Evolutionary conservation across 2,888 invertebrate species (phyloP).

Genomic region (Acleris emargana): DNA sequence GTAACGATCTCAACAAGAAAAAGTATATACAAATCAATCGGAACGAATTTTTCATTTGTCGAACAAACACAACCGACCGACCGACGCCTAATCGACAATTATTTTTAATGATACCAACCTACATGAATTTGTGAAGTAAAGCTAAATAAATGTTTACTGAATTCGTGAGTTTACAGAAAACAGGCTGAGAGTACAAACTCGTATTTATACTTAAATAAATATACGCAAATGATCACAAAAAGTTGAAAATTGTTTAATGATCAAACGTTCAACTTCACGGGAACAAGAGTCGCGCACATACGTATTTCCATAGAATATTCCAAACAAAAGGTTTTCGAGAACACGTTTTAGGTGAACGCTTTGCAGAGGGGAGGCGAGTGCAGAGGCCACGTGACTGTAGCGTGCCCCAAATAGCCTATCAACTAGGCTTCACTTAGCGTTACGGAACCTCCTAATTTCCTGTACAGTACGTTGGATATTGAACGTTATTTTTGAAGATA

Average conservation of each 20-base stretch:
- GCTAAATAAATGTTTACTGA: no score
- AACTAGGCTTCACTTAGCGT: constrained; percentile 3
- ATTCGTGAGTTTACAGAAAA: not conserved
- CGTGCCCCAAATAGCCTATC: constrained; percentile 21
- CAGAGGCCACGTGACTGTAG: constrained; percentile 21
- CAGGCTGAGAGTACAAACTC: not conserved
- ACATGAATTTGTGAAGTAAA: no score
- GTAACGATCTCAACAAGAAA: no score
- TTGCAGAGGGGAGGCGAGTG: not conserved
- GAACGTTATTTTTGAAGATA: not conserved
- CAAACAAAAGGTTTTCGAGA: constrained; percentile 19
- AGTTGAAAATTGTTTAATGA: constrained; percentile 17
- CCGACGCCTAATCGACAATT: no score
- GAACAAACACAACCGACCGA: no score
- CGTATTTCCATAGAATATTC: constrained; percentile 6
- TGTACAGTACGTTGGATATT: not conserved
- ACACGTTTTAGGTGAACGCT: constrained; percentile 12
- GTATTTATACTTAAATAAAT: constrained; percentile 2
- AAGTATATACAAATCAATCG: no score
- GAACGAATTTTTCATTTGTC: no score
- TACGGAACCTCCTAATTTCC: not conserved
- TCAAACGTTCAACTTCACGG: constrained; percentile 7
- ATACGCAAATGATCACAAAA: constrained; percentile 9
- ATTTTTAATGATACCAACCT: no score
- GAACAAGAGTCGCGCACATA: constrained; percentile 5